Percentiles rank a stretch among this genome's conserved stretches.
phyloP scores from a whole-genome alignment of 2,797 vertebrate genomes.

The Ispidina picta region DNA sequence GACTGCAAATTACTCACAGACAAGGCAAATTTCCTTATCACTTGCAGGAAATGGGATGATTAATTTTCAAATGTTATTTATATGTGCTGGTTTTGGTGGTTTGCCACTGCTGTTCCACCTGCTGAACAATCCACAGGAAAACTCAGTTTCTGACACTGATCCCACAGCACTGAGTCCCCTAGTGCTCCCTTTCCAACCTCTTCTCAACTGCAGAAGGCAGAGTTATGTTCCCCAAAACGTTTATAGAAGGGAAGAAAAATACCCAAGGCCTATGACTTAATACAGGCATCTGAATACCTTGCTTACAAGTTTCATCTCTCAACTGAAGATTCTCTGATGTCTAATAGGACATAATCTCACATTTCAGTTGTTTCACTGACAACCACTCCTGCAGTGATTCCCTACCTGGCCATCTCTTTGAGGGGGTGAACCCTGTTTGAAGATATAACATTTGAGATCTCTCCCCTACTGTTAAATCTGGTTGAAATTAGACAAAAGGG shows the following conservation, averaged over 20 bases:
- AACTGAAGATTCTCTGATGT: neutral
- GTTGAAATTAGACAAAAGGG: neutral
- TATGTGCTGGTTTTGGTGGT: neutral
- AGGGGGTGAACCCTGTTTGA: neutral
- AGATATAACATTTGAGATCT: neutral
- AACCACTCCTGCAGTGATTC: neutral
- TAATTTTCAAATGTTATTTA: conserved; percentile 26
- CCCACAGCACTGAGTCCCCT: neutral
- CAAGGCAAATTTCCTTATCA: conserved; percentile 28
- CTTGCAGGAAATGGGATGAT: conserved; percentile 29
- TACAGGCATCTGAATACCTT: neutral
- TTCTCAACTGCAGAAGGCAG: neutral
- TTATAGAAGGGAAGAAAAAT: fast-evolving
- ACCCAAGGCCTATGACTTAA: neutral
- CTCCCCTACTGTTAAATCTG: neutral
- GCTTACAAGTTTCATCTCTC: neutral
- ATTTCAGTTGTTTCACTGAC: neutral
- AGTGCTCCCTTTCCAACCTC: neutral
- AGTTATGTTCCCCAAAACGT: neutral
- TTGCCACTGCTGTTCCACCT: neutral
- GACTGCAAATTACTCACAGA: conserved; percentile 26
- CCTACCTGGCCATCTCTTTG: neutral
- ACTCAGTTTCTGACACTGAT: neutral
- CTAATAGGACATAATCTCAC: neutral
- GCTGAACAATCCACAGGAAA: neutral